A percentile compares a stretch with the other conserved stretches of the same genome.
Conservation (phyloP, 2,888 invertebrate species). For the Phytoseiulus persimilis region DNA sequence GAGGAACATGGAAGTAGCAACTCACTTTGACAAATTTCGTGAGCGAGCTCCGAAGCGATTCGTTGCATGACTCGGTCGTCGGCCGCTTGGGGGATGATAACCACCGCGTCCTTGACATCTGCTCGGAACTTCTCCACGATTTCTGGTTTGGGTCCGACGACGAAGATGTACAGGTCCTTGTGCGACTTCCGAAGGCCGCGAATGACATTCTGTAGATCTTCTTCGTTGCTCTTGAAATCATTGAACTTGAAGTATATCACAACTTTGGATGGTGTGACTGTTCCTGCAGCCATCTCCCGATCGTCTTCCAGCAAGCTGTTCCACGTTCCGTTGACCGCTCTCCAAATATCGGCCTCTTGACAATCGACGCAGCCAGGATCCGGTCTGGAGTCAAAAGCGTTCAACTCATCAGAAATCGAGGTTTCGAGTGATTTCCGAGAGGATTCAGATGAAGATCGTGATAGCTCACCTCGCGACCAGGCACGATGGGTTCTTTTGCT, state of each 20-base stretch:
- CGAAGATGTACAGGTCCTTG: constrained; percentile 25
- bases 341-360: constrained; percentile 24
- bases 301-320: constrained; percentile 28
- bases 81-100: constrained; percentile 20
- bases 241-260: constrained; percentile 33
- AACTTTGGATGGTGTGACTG: constrained; percentile 33
- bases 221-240: constrained; percentile 27
- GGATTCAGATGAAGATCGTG: not conserved
- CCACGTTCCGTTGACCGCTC: constrained; percentile 29
- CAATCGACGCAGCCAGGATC: constrained; percentile 17
- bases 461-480: not conserved
- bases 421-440: no score
- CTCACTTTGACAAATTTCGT: constrained; percentile 36
- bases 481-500: constrained; percentile 26
- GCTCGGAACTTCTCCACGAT: constrained; percentile 35
- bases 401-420: no score
- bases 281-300: constrained; percentile 17
- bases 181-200: constrained; percentile 13
- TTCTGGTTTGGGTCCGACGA: constrained; percentile 27
- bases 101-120: constrained; percentile 21
- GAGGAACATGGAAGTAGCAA: not conserved
- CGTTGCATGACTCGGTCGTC: constrained; percentile 23
- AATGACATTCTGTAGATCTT: constrained; percentile 28
- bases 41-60: constrained; percentile 18
- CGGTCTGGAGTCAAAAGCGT: not conserved